Conservation (phyloP, 2,113 vertebrate species). For the Chiloscyllium plagiosum region DNA sequence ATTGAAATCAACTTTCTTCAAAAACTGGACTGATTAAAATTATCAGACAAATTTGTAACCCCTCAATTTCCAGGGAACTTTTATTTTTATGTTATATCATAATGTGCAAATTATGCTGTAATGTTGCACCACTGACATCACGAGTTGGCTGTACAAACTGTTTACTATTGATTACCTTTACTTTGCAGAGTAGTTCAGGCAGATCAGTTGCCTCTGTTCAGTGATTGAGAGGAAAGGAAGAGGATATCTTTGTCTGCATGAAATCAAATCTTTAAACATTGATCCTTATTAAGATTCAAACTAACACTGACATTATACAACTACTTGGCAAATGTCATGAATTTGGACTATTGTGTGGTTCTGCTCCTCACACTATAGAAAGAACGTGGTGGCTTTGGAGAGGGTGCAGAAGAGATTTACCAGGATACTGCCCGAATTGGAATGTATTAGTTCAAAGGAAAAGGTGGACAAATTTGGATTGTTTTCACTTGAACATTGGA, state of each 20-base stretch:
- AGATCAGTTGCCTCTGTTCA: not conserved
- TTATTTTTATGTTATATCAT: not conserved
- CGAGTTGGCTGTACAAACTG: not conserved
- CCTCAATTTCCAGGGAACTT: not conserved
- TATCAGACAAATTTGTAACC: not conserved
- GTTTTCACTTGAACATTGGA: too few relatives aligned
- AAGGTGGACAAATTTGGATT: too few relatives aligned
- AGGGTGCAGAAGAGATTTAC: too few relatives aligned
- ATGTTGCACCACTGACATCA: constrained; percentile 3
- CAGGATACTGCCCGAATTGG: too few relatives aligned
- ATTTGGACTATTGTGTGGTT: not conserved
- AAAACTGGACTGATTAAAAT: not conserved
- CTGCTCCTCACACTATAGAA: too few relatives aligned
- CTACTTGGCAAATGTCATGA: not conserved
- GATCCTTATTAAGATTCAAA: too few relatives aligned
- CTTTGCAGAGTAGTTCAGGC: not conserved
- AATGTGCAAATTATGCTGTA: not conserved
- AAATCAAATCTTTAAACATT: not conserved
- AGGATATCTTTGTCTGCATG: not conserved
- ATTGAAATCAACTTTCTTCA: not conserved
- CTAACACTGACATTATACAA: not conserved
- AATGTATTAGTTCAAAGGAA: too few relatives aligned
- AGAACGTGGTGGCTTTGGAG: too few relatives aligned
- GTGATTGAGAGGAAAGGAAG: not conserved
- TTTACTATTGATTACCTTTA: not conserved